Base-by-base conservation (phyloP, 2,113 vertebrate genomes). In the Myodes glareolus region DNA sequence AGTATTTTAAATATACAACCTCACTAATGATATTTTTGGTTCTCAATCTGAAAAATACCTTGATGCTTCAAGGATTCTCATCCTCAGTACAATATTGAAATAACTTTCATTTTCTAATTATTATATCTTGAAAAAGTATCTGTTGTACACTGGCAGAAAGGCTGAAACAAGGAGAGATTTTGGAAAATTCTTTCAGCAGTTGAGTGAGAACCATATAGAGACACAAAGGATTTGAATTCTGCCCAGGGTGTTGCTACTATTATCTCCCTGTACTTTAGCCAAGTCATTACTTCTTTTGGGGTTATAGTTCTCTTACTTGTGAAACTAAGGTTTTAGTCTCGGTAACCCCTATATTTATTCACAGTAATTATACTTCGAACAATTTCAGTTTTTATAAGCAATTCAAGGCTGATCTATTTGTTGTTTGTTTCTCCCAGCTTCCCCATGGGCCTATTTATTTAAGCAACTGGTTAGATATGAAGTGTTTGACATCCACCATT, bases 361-460 rank as follows among this genome's bases (percentile, higher is more conserved):
- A 58, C 3, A 76, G 21, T 4, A 68, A 33, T 81, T 68, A 31
- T 61, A 81, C 87, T 75, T 61, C 31, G 9, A 36, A 16, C 21
- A 93, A 58, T 75, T 93, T 91, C 29, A 61, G 12, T 68, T 72
- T 91, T 88, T 88, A 76, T 25, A 84, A 92, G 21, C 36, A 92
- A 63, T 52, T 61, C 21, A 70, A 61, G 19, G 68, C 36, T 84
- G 68, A 72, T 21, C 2, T 42, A 33, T 94, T 36, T 84, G 50
- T 72, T 88, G 21, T 72, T n/a, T 72, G 27, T 89, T 88, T 42
- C n/a, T 45, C 25, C 27, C 7, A 90, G 9, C 1, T 81, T 86
- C 25, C 55, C 39, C 68, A 3, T 73, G 4, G 58, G 0, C 73
- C n/a, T 58, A 75, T 11, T 55, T 80, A 55, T 58, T 33, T 81